phyloP scores from a whole-genome alignment of 1,140 invertebrate genomes.

The Chironomus tepperi region DNA sequence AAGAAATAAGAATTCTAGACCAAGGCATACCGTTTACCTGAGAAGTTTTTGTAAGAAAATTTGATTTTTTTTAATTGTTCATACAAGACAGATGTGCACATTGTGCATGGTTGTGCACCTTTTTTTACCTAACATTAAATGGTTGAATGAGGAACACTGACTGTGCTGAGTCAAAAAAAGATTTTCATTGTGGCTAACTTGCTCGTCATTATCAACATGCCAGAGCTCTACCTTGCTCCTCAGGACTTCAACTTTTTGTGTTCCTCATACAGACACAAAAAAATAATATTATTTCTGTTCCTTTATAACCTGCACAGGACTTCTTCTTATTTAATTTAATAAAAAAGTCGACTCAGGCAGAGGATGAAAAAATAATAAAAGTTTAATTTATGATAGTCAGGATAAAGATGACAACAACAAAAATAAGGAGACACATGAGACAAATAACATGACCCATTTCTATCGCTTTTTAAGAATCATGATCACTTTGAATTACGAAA shows the following conservation, averaged over 20 bases:
- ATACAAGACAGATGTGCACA: background rate
- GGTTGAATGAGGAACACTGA: too few relatives aligned
- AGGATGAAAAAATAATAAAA: background rate
- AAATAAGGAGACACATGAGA: background rate
- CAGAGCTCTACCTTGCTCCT: constrained; percentile 4
- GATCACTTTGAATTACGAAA: background rate
- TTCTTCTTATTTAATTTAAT: background rate
- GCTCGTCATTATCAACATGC: constrained; percentile 6
- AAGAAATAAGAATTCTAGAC: background rate
- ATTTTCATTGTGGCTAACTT: constrained; percentile 1
- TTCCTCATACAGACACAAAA: background rate
- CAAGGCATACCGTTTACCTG: background rate
- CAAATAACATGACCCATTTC: background rate
- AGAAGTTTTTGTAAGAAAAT: background rate
- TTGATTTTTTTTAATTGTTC: constrained; percentile 9
- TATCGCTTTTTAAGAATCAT: background rate
- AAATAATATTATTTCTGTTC: background rate
- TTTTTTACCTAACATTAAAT: background rate
- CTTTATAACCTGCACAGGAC: background rate
- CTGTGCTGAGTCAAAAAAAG: too few relatives aligned
- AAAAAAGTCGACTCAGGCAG: background rate
- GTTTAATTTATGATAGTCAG: background rate
- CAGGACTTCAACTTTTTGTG: background rate
- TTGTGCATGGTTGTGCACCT: background rate
- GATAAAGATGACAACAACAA: too few relatives aligned